Evolutionary conservation across 2,888 invertebrate genomes (phyloP), one percentile per base, ranked within the genome.

Genomic region (Agriotes lineatus): DNA sequence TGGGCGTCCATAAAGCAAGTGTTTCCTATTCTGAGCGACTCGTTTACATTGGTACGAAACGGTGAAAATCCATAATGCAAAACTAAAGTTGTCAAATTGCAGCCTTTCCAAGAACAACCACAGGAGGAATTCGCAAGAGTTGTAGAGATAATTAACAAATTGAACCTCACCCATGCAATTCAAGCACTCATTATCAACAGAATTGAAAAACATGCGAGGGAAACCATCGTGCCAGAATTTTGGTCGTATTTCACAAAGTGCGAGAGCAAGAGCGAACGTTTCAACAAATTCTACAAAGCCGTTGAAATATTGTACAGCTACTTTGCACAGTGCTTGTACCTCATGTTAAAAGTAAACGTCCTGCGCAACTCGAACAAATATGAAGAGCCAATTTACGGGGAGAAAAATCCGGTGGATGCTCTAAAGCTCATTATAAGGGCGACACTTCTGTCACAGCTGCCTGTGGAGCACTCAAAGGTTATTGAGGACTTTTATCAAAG

Each of bases 401-500:
- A 89, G 76, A 84, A 82, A 63, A 86, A 87, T 80, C 82, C 89
- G 10, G 78, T 88, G 44, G 82, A 85, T 45, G 87, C 88, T 19
- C 89, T 93, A 70, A 91, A 90, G 78, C 87, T 91, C 72, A 85
- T 91, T 19, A 84, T 93, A 7, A 85, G 90, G 78, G 88, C 91
- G 10, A 87, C 90, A 7, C 79, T 95, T 50, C 81, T 93, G 10
- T 90, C 93, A 5, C 92, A 93, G 76, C 81, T 94, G 16, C 92
- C 93, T 18, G 82, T 91, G 6, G 87, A 91, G 76, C 91, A 92
- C 76, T 90, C 91, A 78, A 83, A 87, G 6, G 89, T 93, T 25
- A 90, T 93, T 0, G 88, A 90, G 75, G 89, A 90, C 59, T 95
- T 94, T 82, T 95, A 94, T 79, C 90, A 90, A 83, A 88, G 91